These are phyloP conservation scores for Gasterosteus nipponicus DNA, from an alignment of 2,113 vertebrate species.

Conservation along the genomic window DNA sequence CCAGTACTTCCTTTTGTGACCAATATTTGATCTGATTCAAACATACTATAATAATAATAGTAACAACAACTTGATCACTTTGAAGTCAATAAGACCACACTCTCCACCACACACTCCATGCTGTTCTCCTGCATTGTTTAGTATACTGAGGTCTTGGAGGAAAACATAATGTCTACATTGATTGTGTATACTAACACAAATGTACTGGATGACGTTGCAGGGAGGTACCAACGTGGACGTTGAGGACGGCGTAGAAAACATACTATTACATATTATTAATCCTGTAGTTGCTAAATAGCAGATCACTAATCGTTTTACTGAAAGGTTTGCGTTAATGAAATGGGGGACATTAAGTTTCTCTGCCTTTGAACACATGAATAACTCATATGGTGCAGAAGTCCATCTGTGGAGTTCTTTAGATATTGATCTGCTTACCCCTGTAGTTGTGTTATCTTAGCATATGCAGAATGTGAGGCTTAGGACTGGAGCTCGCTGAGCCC, in stretches of 20 bases:
- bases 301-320: not conserved
- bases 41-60: not conserved
- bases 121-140: not conserved
- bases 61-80: not conserved
- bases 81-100: not conserved
- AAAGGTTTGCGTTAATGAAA: not conserved
- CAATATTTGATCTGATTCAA: not conserved
- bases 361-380: not conserved
- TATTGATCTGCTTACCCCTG: not conserved
- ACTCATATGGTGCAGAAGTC: no score
- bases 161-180: not conserved
- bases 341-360: not conserved
- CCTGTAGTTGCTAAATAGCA: not conserved
- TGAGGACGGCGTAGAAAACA: no score
- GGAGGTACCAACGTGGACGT: no score
- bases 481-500: slow-evolving; percentile 1
- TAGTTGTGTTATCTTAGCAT: not conserved
- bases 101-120: not conserved
- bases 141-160: not conserved
- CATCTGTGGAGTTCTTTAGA: not conserved
- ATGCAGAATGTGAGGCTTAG: not conserved
- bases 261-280: not conserved
- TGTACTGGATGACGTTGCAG: not conserved
- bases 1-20: not conserved
- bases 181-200: not conserved